Evolutionary conservation across 2,888 invertebrate species (phyloP).

Genomic region (Drosophila ezoana): DNA sequence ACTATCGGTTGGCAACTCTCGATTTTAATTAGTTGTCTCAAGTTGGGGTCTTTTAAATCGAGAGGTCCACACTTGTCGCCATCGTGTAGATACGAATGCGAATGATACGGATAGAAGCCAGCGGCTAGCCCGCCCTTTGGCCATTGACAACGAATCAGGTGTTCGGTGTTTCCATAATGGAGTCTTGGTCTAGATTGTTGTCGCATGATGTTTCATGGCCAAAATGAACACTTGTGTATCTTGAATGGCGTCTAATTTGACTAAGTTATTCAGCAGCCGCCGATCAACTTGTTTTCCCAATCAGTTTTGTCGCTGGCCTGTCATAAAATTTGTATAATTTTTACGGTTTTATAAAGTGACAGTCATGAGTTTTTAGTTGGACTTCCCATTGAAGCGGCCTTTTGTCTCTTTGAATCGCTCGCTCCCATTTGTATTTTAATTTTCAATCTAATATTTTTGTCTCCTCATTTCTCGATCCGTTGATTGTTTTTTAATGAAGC

Average conservation of each 20-base stretch:
- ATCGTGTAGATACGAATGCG: slow-evolving; percentile 26
- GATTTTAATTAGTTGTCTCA: slow-evolving; percentile 61
- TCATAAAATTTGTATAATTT: slow-evolving; percentile 80
- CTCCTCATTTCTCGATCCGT: slow-evolving; percentile 11
- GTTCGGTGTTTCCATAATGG: slow-evolving; percentile 60
- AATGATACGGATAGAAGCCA: slow-evolving; percentile 3
- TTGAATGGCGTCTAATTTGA: slow-evolving; percentile 73
- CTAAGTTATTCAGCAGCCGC: slow-evolving; percentile 71
- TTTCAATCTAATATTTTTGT: slow-evolving; percentile 26
- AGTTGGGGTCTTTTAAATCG: slow-evolving; percentile 13
- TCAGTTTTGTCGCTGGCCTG: slow-evolving; percentile 71
- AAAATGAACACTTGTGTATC: slow-evolving; percentile 42
- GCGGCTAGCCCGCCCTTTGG: slow-evolving; percentile 42
- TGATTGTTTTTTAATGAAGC: slow-evolving; percentile 77
- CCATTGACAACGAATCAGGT: slow-evolving; percentile 72
- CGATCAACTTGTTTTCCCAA: slow-evolving; percentile 74
- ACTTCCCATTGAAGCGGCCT: slow-evolving; percentile 33
- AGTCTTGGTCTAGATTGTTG: slow-evolving; percentile 42
- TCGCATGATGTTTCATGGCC: slow-evolving; percentile 41
- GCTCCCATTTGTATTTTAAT: slow-evolving; percentile 71
- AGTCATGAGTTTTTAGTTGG: slow-evolving; percentile 72
- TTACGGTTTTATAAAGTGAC: slow-evolving; percentile 72
- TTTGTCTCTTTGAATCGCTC: slow-evolving; percentile 70
- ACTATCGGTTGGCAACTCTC: slow-evolving; percentile 9
- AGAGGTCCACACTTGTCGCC: slow-evolving; percentile 56